These are phyloP conservation scores for Heterodera schachtii DNA, from an alignment of 1,140 invertebrate species.

Conservation along the genomic window DNA sequence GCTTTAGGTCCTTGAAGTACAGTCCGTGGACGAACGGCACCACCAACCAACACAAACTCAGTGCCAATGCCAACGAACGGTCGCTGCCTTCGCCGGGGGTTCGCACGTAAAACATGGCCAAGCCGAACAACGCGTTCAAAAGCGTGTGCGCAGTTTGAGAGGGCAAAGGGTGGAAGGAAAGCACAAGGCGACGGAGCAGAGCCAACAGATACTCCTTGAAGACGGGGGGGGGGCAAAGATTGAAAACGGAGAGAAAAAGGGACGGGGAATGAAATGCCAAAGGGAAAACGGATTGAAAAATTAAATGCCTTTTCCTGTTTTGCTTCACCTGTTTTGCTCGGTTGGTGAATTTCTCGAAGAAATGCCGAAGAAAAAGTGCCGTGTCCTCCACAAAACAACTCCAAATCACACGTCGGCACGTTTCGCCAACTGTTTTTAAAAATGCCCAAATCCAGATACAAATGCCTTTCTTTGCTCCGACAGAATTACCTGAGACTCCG, in stretches of 20 bases:
- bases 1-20: constrained; percentile 98
- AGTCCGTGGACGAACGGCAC: constrained; percentile 91
- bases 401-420: constrained; percentile 79
- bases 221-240: no score
- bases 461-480: not conserved
- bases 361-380: constrained; percentile 89
- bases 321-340: constrained; percentile 77
- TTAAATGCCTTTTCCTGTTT: constrained; percentile 5
- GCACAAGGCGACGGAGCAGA: constrained; percentile 82
- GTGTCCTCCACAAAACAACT: constrained; percentile 96
- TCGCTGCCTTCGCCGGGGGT: constrained; percentile 77
- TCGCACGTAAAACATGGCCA: constrained; percentile 97
- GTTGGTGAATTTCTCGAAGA: constrained; percentile 87
- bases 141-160: constrained; percentile 97
- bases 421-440: constrained; percentile 70
- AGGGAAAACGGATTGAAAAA: not conserved
- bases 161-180: constrained; percentile 87
- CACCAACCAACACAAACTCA: constrained; percentile 95
- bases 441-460: constrained; percentile 7
- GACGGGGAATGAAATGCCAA: constrained; percentile 6
- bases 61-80: constrained; percentile 85
- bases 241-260: no score
- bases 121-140: constrained; percentile 97
- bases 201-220: constrained; percentile 86
- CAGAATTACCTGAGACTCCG: constrained; percentile 72